Base-by-base conservation (phyloP, 2,888 invertebrate species). In the Lepidonotus clava region DNA sequence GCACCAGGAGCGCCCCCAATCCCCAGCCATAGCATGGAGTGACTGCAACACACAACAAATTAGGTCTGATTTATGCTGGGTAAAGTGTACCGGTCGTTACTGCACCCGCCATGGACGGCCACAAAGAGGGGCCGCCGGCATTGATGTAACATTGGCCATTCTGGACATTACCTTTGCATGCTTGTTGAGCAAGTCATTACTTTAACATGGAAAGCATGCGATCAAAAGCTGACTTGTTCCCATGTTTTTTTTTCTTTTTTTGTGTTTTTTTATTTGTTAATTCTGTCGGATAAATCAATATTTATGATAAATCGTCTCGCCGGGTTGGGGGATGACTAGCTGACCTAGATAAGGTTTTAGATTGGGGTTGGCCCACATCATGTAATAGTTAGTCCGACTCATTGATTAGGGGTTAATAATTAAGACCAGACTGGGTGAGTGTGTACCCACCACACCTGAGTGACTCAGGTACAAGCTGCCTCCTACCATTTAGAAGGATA, bases 381-480 rank as follows among this genome's bases (percentile, higher is more conserved):
- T n/a, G 61, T 8, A 28, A n/a, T 24, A 28, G 28, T 61, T 61
- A 61, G 11, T 32, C 28, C 6, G 18, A 32, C 28, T 61, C 28
- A 61, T 61, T 61, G 61, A 61, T 61, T 61, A 24, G 61, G 21
- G 21, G 28, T 61, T 24, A 4, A 61, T 61, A 28, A 61, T 61
- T 61, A 61, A 61, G 11, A 24, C 24, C 61, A 5, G 61, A 61
- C 61, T 61, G 1, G 61, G 61, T 11, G 61, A 28, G n/a, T 8
- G 28, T 32, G 11, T 61, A 24, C 1, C 24, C 61, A 61, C 53
- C 21, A 53, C 61, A 61, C 61, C 28, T 61, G 24, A 18, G 24
- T 61, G 61, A 61, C 61, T 61, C 61, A 61, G 11, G 61, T 61
- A 61, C 61, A 61, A 28, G 61, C 56, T 56, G n/a, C 56, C 5